phyloP scores from a whole-genome alignment of 2,113 vertebrate genomes.

The Dicerorhinus sumatrensis region DNA sequence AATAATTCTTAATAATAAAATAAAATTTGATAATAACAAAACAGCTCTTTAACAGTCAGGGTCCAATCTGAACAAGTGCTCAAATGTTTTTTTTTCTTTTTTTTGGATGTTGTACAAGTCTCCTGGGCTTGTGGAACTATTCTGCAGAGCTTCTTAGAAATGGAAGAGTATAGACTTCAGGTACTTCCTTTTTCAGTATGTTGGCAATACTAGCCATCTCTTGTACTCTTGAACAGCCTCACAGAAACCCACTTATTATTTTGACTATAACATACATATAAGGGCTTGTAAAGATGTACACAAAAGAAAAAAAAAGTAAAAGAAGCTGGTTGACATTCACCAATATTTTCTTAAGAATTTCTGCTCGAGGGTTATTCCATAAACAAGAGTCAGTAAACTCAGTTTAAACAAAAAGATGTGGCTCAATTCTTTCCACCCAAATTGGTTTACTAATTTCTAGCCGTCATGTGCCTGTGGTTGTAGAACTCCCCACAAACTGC shows the following conservation, averaged over 20 bases:
- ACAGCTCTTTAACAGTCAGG: neutral
- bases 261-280: neutral
- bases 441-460: neutral
- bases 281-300: neutral
- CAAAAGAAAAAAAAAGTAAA: constrained; percentile 23
- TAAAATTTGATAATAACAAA: neutral
- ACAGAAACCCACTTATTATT: neutral
- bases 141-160: neutral
- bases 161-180: neutral
- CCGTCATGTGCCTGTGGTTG: neutral
- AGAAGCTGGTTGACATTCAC: neutral
- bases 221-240: neutral
- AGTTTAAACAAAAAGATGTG: constrained; percentile 37
- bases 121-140: neutral
- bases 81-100: neutral
- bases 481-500: neutral
- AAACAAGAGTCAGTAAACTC: constrained; percentile 5
- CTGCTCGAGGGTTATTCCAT: neutral
- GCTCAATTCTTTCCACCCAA: neutral
- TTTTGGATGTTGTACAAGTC: neutral
- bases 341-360: constrained; percentile 25
- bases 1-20: no score
- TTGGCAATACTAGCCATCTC: neutral
- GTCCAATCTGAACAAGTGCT: neutral
- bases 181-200: neutral